Evolutionary conservation across 2,888 invertebrate species (phyloP).

Genomic region (Parelbella ahira): DNA sequence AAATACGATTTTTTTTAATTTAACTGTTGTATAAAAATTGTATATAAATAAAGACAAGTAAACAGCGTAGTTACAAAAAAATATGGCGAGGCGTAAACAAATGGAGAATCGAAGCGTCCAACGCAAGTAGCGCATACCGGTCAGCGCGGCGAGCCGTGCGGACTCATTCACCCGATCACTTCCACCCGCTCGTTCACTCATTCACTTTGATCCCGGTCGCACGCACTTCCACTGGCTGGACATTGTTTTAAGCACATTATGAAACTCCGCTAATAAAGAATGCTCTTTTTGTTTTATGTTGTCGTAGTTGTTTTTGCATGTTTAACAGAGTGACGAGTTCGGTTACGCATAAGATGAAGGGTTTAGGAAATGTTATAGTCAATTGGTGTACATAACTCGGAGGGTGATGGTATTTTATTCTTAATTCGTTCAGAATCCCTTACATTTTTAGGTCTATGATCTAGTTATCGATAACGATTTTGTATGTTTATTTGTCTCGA

Average conservation of each 20-base stretch:
- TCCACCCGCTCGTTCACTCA: conserved; percentile 49
- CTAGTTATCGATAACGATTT: too few species aligned
- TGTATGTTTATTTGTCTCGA: too few species aligned
- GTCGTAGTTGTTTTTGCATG: conserved; percentile 7
- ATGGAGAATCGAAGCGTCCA: conserved; percentile 16
- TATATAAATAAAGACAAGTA: too few species aligned
- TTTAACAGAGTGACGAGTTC: conserved; percentile 11
- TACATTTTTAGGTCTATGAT: too few species aligned
- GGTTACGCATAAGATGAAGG: too few species aligned
- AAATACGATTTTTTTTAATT: too few species aligned
- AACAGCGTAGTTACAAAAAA: conserved; percentile 18
- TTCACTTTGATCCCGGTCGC: conserved; percentile 65
- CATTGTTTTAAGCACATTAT: conserved; percentile 31
- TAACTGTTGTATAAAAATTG: too few species aligned
- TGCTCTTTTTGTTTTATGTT: conserved; percentile 11
- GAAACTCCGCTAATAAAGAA: conserved; percentile 19
- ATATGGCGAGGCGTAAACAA: conserved; percentile 20
- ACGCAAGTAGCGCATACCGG: conserved; percentile 22
- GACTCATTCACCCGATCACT: conserved; percentile 49
- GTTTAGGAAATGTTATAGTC: too few species aligned
- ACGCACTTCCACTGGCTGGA: conserved; percentile 63
- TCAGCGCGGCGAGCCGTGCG: conserved; percentile 24
- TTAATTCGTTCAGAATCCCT: too few species aligned
- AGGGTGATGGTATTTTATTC: too few species aligned
- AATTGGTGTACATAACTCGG: too few species aligned